These are phyloP conservation scores for Chymomyza fuscimana DNA, from an alignment of 2,888 invertebrate genomes.

Conservation along the genomic window DNA sequence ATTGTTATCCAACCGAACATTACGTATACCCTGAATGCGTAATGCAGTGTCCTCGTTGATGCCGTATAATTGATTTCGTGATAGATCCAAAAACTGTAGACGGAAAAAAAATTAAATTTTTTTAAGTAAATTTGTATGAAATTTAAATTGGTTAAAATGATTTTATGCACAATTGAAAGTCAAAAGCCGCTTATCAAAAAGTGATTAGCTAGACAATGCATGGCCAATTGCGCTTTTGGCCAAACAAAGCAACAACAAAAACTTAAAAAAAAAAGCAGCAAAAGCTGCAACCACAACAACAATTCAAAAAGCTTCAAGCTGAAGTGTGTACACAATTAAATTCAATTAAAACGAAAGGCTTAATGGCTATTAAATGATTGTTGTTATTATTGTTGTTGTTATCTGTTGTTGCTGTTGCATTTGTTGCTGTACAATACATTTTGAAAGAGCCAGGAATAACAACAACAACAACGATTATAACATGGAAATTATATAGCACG, in stretches of 20 bases:
- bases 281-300: slow-evolving; percentile 20
- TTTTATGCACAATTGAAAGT: not conserved
- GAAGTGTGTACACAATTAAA: slow-evolving; percentile 64
- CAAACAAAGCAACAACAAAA: slow-evolving; percentile 17
- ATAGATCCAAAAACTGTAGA: slow-evolving; percentile 84
- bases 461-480: slow-evolving; percentile 14
- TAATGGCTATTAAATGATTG: slow-evolving; percentile 64
- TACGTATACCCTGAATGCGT: slow-evolving; percentile 78
- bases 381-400: slow-evolving; percentile 32
- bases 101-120: slow-evolving; percentile 13
- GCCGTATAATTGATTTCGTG: slow-evolving; percentile 86
- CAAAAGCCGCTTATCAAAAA: slow-evolving; percentile 5
- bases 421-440: slow-evolving; percentile 52
- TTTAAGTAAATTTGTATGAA: not conserved
- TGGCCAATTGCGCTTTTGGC: not conserved
- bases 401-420: not conserved
- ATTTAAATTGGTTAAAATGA: not conserved
- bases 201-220: slow-evolving; percentile 8
- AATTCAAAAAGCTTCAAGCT: slow-evolving; percentile 29
- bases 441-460: slow-evolving; percentile 34
- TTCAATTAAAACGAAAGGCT: slow-evolving; percentile 68
- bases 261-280: slow-evolving; percentile 3
- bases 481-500: slow-evolving; percentile 3
- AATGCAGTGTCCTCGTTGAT: slow-evolving; percentile 78
- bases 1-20: slow-evolving; percentile 79